Percentiles rank a stretch among this genome's conserved stretches.
phyloP scores from a whole-genome alignment of 2,797 vertebrate genomes.

The Oreochromis grahami region DNA sequence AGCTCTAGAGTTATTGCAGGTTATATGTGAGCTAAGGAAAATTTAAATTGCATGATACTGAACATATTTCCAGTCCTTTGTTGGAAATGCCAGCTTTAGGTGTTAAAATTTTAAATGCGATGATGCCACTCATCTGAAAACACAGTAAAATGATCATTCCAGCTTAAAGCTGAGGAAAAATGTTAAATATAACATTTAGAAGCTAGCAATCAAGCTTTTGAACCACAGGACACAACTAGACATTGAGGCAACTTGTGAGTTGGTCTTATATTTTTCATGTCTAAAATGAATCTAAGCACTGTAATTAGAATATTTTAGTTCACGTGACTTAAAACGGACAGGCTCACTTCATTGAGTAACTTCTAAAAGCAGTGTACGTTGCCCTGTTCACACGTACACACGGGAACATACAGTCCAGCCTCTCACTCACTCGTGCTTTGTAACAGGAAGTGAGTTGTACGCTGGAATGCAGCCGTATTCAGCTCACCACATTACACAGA shows the following conservation, averaged over 20 bases:
- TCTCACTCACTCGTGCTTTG: conserved; percentile 21
- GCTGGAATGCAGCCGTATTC: conserved; percentile 67
- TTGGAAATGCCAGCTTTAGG: background rate
- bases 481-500: conserved; percentile 22
- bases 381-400: background rate
- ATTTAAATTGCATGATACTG: rapidly evolving
- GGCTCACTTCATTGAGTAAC: background rate
- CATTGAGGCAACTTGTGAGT: background rate
- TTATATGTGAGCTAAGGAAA: background rate
- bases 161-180: background rate
- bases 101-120: background rate
- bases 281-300: background rate
- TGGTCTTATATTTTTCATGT: background rate
- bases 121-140: background rate
- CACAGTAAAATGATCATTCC: background rate
- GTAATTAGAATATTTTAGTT: background rate
- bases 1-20: background rate
- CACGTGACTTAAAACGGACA: background rate
- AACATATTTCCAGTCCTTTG: background rate
- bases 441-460: conserved; percentile 71
- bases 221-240: background rate
- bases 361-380: background rate
- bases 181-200: background rate
- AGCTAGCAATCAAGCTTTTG: background rate
- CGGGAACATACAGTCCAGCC: conserved; percentile 12